Evolutionary conservation across 2,797 vertebrate species (phyloP), one percentile per base, ranked within the genome.

Genomic region (Decapterus maruadsi): DNA sequence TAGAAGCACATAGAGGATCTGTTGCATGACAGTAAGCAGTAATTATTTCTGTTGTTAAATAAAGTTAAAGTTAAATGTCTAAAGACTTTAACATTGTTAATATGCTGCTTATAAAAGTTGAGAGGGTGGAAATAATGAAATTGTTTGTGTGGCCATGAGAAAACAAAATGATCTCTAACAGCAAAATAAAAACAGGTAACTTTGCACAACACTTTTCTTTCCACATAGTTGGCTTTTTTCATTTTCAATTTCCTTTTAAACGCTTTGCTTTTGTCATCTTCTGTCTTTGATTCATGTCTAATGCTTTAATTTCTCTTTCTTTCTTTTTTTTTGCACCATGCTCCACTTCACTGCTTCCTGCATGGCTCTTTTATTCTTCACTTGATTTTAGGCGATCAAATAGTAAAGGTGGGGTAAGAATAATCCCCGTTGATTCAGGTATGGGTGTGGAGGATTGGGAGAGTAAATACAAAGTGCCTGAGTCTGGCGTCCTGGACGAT

Each of bases 401-500:
- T 34, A 85, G 83, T 82, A 92, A 87, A 48, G 80, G 73, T 38
- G 94, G 87, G 85, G 92, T 96, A 85, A 95, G 93, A 90, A 97
- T 97, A 81, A 94, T 97, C 85, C 96, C 97, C 26, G 95, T 96
- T 83, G 95, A 97, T 87, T 95, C 92, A 29, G 96, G 96, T 81
- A 94, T 95, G 95, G 95, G 95, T 75, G 95, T 94, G 85, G 96
- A 98, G 82, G 95, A 97, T 17, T 96, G 95, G 94, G 96, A 97
- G 82, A 93, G 78, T 80, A 94, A 95, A 89, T 97, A 95, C 87
- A 96, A 97, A 87, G 89, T 95, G 38, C 87, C 95, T 87, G 93
- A 96, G 53, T 89, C 94, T 12, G 89, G 83, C 40, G 83, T 96
- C 66, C 90, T 97, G 90, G 97, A 98, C 69, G 95, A 97, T 65